Percentiles rank a stretch among this genome's conserved stretches.
These are phyloP conservation scores for Cordilura impudica DNA, from an alignment of 2,888 invertebrate species.

Conservation along the genomic window DNA sequence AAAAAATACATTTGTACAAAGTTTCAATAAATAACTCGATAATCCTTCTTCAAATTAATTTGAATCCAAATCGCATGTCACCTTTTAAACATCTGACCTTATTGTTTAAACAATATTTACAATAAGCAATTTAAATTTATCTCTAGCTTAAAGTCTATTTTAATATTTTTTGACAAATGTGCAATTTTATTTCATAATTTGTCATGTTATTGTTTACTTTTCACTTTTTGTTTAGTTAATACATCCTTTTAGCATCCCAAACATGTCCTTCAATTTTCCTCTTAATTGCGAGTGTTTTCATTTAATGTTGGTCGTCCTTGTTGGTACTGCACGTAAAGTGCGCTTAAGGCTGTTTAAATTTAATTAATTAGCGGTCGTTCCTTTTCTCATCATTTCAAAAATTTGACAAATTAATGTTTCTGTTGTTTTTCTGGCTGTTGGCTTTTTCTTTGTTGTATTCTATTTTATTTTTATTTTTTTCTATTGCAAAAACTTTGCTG, in stretches of 20 bases:
- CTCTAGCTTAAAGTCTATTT: too few relatives aligned
- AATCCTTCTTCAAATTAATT: too few relatives aligned
- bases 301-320: constrained; percentile 13
- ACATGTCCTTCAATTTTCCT: background rate
- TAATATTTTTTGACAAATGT: too few relatives aligned
- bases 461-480: background rate
- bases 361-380: constrained; percentile 54
- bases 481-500: constrained; percentile 3
- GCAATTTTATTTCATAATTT: background rate
- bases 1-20: too few relatives aligned
- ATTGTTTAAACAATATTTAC: too few relatives aligned
- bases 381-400: constrained; percentile 26
- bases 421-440: constrained; percentile 16
- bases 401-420: constrained; percentile 53
- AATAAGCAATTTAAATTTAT: too few relatives aligned
- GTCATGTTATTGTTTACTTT: background rate
- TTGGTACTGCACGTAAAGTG: background rate
- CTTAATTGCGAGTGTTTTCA: constrained; percentile 18
- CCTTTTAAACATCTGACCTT: too few relatives aligned
- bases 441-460: background rate
- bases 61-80: too few relatives aligned
- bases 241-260: background rate
- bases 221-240: background rate
- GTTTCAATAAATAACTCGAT: too few relatives aligned
- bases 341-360: constrained; percentile 51